These are phyloP conservation scores for Podabrus alpinus DNA, from an alignment of 2,888 invertebrate genomes.

Conservation along the genomic window DNA sequence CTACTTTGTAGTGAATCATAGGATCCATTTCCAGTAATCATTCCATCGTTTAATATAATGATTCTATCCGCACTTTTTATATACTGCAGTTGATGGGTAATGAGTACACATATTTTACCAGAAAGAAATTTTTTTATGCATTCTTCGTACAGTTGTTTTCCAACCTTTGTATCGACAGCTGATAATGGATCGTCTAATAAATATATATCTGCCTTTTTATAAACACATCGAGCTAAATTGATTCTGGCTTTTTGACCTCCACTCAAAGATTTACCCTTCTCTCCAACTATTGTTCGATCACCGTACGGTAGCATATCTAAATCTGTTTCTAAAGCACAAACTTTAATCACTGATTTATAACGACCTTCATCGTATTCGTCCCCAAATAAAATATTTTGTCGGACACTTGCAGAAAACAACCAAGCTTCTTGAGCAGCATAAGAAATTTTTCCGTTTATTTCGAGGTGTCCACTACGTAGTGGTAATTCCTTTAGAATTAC, in stretches of 20 bases:
- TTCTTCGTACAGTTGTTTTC: conserved; percentile 68
- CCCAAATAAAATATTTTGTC: conserved; percentile 78
- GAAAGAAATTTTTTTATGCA: conserved; percentile 65
- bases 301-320: conserved; percentile 71
- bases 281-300: conserved; percentile 76
- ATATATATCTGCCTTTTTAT: conserved; percentile 78
- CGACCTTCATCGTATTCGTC: conserved; percentile 59
- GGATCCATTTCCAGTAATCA: conserved; percentile 64
- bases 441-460: conserved; percentile 58
- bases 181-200: conserved; percentile 82
- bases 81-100: conserved; percentile 69
- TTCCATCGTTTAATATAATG: conserved; percentile 60
- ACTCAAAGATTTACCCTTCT: conserved; percentile 74
- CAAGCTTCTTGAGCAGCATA: conserved; percentile 71
- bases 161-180: conserved; percentile 76
- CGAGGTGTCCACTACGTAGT: conserved; percentile 52
- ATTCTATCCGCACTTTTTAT: conserved; percentile 58
- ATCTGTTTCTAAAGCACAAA: conserved; percentile 66
- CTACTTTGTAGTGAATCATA: conserved; percentile 59
- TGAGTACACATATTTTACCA: conserved; percentile 63
- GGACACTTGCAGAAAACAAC: conserved; percentile 62
- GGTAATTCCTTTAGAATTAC: conserved; percentile 57
- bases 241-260: conserved; percentile 83
- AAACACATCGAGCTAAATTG: conserved; percentile 73
- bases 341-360: conserved; percentile 62